Evolutionary conservation across 2,888 invertebrate genomes (phyloP).

Genomic region (Boloria selene): DNA sequence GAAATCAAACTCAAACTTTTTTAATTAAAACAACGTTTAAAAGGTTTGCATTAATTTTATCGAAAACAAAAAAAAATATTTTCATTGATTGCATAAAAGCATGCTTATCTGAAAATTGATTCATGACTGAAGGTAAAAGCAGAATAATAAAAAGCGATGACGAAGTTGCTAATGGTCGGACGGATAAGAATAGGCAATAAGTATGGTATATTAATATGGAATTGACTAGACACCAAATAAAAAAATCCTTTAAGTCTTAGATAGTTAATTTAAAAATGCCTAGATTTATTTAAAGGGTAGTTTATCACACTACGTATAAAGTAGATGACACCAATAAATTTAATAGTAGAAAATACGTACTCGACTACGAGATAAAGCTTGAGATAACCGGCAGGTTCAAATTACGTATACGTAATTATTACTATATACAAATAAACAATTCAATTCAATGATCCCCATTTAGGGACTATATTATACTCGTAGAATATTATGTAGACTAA

Average conservation of each 20-base stretch:
- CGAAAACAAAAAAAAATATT: background rate
- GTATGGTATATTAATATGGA: slow-evolving; percentile 48
- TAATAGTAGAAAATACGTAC: slow-evolving; percentile 32
- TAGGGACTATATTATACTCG: slow-evolving; percentile 34
- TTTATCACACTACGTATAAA: slow-evolving; percentile 35
- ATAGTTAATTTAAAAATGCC: slow-evolving; percentile 43
- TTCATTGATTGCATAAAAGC: background rate
- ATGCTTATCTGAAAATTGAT: background rate
- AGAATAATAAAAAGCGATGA: slow-evolving; percentile 5
- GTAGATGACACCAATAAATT: slow-evolving; percentile 42
- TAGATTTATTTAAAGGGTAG: slow-evolving; percentile 38
- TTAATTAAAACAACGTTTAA: no score
- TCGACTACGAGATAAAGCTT: slow-evolving; percentile 33
- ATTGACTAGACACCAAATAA: slow-evolving; percentile 58
- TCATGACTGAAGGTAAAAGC: slow-evolving; percentile 8
- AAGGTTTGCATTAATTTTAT: no score
- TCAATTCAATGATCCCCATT: slow-evolving; percentile 30
- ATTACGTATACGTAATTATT: slow-evolving; percentile 57
- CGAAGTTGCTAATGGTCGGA: slow-evolving; percentile 17
- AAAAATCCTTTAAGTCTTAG: slow-evolving; percentile 41
- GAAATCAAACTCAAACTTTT: no score
- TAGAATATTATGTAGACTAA: slow-evolving; percentile 43
- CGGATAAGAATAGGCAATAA: slow-evolving; percentile 19
- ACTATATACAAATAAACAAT: slow-evolving; percentile 39
- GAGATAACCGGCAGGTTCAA: slow-evolving; percentile 48